Base-by-base conservation (phyloP, 2,797 vertebrate genomes). In the Thripadectes ignobilis region DNA sequence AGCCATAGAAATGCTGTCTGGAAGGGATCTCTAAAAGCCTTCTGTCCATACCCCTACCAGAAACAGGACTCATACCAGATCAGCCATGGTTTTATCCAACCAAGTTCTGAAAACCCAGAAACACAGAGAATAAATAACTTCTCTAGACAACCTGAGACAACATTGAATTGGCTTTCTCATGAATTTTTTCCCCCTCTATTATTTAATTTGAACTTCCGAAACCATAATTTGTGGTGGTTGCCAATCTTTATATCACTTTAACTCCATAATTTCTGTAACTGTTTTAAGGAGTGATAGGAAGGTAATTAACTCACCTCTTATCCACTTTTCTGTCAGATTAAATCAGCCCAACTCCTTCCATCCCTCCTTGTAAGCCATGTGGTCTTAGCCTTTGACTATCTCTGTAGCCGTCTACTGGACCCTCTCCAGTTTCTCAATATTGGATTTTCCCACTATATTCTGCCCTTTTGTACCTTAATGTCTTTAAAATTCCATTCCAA, bases 11-110 rank as follows among this genome's bases (percentile, higher is more conserved):
- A 71, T 19, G 9, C 39, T 74, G 18, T 41, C 67, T 45, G 13
- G 23, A 63, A 87, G 45, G 12, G n/a, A 82, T 32, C 3, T 73
- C 22, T 22, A 29, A 84, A 92, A 43, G 21, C 12, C 26, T 69
- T 10, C n/a, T 84, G 36, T 55, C 51, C n/a, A 4, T 16, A 4
- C 0, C 1, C 4, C 11, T 38, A 3, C 6, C 38, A 14, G 9
- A 69, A 72, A 21, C 21, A 77, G 5, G 6, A 29, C 34, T 62
- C 1, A 2, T 43, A 72, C 21, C 4, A 88, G 20, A 4, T 22
- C 29, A 21, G 10, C 9, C 32, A 19, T 26, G 26, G n/a, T 4
- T 81, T 88, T 91, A 30, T 68, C 41, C 19, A 20, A 10, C 24
- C 27, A 58, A 39, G 30, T 59, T n/a, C 80, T 73, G 51, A 69